A percentile compares a stretch with the other conserved stretches of the same genome.
Evolutionary conservation across 2,888 invertebrate species (phyloP).

Genomic region (Caenorhabditis macrosperma): DNA sequence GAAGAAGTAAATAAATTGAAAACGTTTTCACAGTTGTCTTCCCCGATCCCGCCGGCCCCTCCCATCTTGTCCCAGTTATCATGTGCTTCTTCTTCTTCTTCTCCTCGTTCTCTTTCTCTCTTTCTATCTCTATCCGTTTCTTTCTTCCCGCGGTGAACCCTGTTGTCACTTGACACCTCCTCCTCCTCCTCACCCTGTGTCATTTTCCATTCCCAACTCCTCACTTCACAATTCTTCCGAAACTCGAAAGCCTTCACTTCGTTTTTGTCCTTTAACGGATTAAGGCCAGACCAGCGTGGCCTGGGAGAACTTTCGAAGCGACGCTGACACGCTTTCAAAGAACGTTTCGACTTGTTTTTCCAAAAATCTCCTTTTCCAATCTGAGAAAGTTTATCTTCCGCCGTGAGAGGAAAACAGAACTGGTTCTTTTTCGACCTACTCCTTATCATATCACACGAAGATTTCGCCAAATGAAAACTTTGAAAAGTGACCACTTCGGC

Average conservation of each 20-base stretch:
- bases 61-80: constrained; percentile 2
- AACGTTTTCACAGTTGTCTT: not conserved
- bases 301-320: not conserved
- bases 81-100: not conserved
- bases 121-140: constrained; percentile 7
- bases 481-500: not conserved
- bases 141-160: not conserved
- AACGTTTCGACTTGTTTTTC: not conserved
- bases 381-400: not conserved
- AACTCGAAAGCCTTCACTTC: not conserved
- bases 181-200: too few relatives aligned
- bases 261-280: not conserved
- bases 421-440: not conserved
- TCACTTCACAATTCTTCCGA: not conserved
- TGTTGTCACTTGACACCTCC: constrained; percentile 13
- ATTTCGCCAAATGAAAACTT: constrained; percentile 1
- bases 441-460: constrained; percentile 3
- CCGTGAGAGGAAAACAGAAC: not conserved
- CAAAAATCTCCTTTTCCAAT: not conserved
- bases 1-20: not conserved
- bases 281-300: not conserved
- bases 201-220: not conserved
- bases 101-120: too few relatives aligned
- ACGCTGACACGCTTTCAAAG: not conserved
- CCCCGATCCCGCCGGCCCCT: not conserved